Conservation (phyloP, 2,888 invertebrate species). For the Pachydiplax longipennis region DNA sequence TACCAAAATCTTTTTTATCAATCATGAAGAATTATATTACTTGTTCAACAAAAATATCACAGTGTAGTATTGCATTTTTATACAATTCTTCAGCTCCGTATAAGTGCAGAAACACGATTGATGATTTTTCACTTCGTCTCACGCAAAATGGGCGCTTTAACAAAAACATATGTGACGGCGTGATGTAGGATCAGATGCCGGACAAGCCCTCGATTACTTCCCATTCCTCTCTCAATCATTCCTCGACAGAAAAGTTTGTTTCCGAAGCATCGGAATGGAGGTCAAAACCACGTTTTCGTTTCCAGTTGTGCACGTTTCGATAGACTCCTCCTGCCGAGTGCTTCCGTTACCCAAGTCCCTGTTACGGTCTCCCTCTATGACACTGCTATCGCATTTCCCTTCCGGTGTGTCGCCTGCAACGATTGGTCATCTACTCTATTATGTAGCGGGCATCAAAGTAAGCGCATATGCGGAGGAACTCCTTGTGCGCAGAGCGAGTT, state of each 20-base stretch:
- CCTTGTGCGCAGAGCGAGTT: neutral
- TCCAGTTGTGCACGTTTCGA: neutral
- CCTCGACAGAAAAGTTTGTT: neutral
- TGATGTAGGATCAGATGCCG: too few species aligned
- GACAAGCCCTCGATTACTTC: neutral
- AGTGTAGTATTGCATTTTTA: too few species aligned
- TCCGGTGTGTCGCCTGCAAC: neutral
- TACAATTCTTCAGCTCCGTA: too few species aligned
- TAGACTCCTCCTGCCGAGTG: neutral
- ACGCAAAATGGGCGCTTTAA: too few species aligned
- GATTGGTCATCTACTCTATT: constrained; percentile 12
- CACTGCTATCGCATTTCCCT: neutral
- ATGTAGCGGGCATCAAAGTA: neutral
- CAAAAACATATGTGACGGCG: too few species aligned
- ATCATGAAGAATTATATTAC: too few species aligned
- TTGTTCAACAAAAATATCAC: too few species aligned
- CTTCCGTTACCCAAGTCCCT: neutral
- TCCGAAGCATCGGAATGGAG: neutral
- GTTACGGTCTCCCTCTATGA: neutral
- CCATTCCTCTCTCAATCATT: neutral
- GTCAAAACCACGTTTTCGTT: neutral
- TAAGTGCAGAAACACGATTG: too few species aligned
- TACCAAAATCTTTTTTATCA: too few species aligned
- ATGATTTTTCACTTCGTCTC: too few species aligned
- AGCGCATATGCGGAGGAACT: neutral